Conservation (phyloP, 2,797 vertebrate genomes). For the Arnoldichthys spilopterus region DNA sequence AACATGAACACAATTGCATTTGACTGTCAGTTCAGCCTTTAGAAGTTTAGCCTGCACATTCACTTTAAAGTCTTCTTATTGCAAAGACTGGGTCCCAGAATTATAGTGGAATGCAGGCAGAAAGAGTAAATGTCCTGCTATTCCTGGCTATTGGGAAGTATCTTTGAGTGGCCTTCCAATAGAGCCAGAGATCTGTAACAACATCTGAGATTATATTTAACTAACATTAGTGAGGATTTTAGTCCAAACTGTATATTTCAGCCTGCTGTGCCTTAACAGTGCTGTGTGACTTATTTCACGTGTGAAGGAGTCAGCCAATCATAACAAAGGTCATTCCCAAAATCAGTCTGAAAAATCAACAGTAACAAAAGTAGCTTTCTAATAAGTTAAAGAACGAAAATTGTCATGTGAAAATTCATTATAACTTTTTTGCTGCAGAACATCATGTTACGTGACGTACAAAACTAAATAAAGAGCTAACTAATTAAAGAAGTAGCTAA, state of each 20-base stretch:
- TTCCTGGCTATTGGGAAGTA: not conserved
- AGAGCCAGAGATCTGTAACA: not conserved
- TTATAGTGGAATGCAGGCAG: too few relatives aligned
- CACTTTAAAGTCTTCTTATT: too few relatives aligned
- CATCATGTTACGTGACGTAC: not conserved
- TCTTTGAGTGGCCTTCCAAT: not conserved
- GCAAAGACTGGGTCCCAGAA: too few relatives aligned
- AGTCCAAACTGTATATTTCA: not conserved
- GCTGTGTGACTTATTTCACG: not conserved
- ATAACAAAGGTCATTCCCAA: not conserved
- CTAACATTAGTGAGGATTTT: too few relatives aligned
- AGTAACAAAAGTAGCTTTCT: not conserved
- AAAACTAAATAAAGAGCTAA: not conserved
- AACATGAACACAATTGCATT: too few relatives aligned
- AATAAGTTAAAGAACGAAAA: too few relatives aligned
- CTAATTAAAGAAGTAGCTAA: too few relatives aligned
- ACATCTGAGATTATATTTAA: too few relatives aligned
- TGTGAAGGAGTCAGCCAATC: not conserved
- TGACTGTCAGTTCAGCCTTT: too few relatives aligned
- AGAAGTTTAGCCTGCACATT: too few relatives aligned
- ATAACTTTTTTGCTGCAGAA: not conserved
- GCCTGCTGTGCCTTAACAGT: not conserved
- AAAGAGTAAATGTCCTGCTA: not conserved
- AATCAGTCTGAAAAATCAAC: not conserved
- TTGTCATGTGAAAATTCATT: not conserved